Evolutionary conservation across 2,113 vertebrate genomes (phyloP).

Genomic region (Cheilinus undulatus): DNA sequence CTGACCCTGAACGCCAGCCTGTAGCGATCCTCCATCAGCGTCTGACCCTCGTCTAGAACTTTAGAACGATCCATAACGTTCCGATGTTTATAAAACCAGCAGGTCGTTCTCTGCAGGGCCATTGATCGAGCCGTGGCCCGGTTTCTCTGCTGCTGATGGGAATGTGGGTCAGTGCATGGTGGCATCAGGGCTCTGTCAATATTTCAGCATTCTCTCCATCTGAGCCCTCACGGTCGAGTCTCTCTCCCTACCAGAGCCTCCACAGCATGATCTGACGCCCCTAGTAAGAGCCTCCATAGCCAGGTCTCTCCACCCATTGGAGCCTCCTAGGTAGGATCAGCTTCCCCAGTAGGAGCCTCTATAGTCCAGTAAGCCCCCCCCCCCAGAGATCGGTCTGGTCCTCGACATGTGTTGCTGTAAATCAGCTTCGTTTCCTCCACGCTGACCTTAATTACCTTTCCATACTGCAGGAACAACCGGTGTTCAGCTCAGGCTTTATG

Average conservation of each 20-base stretch:
- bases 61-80: background rate
- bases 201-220: background rate
- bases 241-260: too few species aligned
- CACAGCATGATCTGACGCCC: too few species aligned
- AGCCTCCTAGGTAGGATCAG: too few species aligned
- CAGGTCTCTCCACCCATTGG: too few species aligned
- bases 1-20: background rate
- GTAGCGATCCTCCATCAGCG: background rate
- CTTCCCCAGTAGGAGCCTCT: too few species aligned
- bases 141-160: conserved; percentile 28
- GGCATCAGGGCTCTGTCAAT: conserved; percentile 4
- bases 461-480: conserved; percentile 6
- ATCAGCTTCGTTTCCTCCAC: conserved; percentile 18
- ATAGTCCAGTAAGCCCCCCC: too few species aligned
- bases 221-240: too few species aligned
- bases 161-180: conserved; percentile 48
- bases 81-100: background rate
- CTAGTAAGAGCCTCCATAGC: too few species aligned
- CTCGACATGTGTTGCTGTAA: conserved; percentile 21
- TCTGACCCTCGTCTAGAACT: background rate
- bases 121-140: background rate
- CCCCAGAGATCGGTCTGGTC: background rate
- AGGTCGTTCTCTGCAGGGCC: background rate
- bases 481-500: background rate
- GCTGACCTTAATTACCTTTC: conserved; percentile 50